Conservation (phyloP, 2,113 vertebrate genomes). For the Rostratula benghalensis region DNA sequence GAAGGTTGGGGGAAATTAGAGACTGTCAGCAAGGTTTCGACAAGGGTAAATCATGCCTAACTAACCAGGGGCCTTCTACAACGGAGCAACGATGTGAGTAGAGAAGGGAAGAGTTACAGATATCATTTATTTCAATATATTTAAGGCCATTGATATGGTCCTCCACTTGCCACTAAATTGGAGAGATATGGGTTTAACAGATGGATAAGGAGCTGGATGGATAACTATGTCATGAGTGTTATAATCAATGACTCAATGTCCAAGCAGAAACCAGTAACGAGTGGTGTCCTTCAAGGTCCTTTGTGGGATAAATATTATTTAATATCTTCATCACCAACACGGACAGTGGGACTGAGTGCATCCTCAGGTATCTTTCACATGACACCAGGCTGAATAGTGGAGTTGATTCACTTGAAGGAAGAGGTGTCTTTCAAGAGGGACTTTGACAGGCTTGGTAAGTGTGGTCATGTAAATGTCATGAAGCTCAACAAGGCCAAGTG, state of each 20-base stretch:
- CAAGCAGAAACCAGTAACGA: not conserved
- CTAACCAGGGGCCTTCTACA: not conserved
- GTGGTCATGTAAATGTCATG: no score
- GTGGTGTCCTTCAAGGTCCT: not conserved
- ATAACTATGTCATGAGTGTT: rapidly evolving
- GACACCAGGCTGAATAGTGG: rapidly evolving
- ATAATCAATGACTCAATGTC: not conserved
- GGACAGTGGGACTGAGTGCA: not conserved
- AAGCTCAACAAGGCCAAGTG: not conserved
- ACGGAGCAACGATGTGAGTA: not conserved
- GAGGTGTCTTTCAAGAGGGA: not conserved
- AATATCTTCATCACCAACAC: not conserved
- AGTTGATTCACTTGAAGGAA: not conserved
- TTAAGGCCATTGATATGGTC: not conserved
- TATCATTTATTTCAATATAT: not conserved
- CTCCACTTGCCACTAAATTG: not conserved
- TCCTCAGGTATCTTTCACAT: not conserved
- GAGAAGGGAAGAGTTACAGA: not conserved
- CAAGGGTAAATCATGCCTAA: not conserved
- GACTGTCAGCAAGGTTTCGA: not conserved
- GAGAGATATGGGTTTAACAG: not conserved
- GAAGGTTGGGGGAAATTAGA: not conserved
- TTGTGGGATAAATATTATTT: not conserved
- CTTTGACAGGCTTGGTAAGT: not conserved
- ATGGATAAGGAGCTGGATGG: not conserved